Base-by-base conservation (phyloP, 1,140 invertebrate genomes). In the Solenopsis invicta region DNA sequence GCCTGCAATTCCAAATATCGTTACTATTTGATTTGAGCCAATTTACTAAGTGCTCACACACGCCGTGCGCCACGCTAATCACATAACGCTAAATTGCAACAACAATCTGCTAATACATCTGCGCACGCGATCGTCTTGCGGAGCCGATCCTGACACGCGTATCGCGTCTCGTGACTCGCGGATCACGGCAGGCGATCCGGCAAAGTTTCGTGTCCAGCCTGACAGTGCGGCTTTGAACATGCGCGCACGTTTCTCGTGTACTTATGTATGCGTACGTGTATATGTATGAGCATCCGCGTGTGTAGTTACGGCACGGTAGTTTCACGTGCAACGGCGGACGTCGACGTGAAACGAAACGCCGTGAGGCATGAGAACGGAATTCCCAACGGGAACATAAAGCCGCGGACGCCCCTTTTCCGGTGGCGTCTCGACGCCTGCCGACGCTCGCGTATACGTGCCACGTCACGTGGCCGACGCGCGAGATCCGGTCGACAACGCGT, bases 331-430 rank as follows among this genome's bases (percentile, higher is more conserved):
- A 9, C 69, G 54, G 18, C 54, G 80, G 69, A 84, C 69, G 69
- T 84, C 80, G 80, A 84, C 80, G 80, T 74, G 69, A 84, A 84
- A 74, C 88, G 87, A 81, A 82, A 41, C 59, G 89, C 71, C 34
- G 61, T 80, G 67, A 76, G 61, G 90, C 56, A 88, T 56, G 80
- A 89, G 88, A 88, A 89, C 76, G 87, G 85, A 88, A 90, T 88
- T 87, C 89, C 89, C 89, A 85, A 74, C 88, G 87, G 89, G 67
- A 91, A 78, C 81, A 91, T 91, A 91, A 91, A 91, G 90, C 90
- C 87, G 89, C 67, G 89, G 90, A 90, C 82, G 82, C 85, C 85
- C 90, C 88, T 88, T 91, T 89, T 87, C 84, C 87, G 84, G 78
- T 88, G 75, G 88, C 90, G 75, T 91, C 89, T 89, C 89, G 89